Conservation (phyloP, 2,113 vertebrate genomes). For the Pelodiscus sinensis region DNA sequence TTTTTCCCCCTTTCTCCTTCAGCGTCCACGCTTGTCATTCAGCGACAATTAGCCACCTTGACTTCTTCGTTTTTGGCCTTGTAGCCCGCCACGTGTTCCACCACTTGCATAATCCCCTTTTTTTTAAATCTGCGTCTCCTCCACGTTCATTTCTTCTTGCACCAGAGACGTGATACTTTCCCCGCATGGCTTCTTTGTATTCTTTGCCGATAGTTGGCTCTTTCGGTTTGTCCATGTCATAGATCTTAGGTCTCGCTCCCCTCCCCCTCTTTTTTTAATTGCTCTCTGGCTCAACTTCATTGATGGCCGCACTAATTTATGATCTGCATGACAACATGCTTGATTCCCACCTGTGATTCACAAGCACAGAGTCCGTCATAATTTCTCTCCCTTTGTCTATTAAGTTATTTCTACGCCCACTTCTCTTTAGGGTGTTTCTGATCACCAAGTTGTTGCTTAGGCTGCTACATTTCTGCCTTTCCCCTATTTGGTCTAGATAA, state of each 20-base stretch:
- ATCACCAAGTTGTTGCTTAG: neutral
- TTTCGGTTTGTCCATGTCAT: neutral
- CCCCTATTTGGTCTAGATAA: neutral
- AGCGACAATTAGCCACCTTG: neutral
- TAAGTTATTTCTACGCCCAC: neutral
- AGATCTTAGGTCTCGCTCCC: neutral
- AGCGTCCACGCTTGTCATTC: neutral
- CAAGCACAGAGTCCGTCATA: neutral
- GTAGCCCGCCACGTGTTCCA: neutral
- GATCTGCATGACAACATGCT: neutral
- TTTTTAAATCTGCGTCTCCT: neutral
- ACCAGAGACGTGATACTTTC: neutral
- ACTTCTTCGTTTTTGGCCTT: neutral
- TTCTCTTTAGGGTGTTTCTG: neutral
- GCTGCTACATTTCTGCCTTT: neutral
- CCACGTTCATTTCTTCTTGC: neutral
- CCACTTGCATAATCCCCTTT: neutral
- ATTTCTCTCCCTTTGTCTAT: neutral
- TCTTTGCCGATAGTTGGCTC: neutral
- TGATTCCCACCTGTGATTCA: neutral
- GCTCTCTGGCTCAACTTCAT: neutral
- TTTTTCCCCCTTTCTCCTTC: neutral
- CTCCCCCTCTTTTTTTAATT: neutral
- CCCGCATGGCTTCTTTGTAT: neutral
- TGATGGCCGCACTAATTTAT: neutral